Evolutionary conservation across 1,140 invertebrate genomes (phyloP).

Genomic region (Idris sp.): DNA sequence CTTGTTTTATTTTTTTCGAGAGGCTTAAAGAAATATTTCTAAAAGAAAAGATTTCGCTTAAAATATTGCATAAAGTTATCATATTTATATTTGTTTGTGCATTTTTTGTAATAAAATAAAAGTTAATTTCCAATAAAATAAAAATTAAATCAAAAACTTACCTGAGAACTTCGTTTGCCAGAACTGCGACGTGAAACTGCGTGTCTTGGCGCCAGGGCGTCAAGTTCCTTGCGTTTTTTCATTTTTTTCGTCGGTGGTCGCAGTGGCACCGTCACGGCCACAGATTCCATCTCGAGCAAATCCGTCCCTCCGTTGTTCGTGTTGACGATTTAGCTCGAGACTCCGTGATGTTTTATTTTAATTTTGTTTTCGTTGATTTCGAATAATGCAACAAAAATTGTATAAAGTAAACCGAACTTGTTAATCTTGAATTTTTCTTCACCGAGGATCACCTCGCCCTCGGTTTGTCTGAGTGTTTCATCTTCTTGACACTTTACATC

Average conservation of each 20-base stretch:
- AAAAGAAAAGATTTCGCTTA: too few species aligned
- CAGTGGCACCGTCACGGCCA: conserved; percentile 76
- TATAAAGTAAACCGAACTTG: background rate
- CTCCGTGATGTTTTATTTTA: conserved; percentile 9
- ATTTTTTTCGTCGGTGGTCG: conserved; percentile 79
- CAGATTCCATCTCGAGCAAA: conserved; percentile 75
- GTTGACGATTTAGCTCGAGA: conserved; percentile 13
- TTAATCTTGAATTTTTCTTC: conserved; percentile 12
- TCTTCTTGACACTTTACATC: conserved; percentile 53
- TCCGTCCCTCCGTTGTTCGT: conserved; percentile 64
- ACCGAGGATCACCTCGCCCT: conserved; percentile 39
- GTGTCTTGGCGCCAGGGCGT: conserved; percentile 76
- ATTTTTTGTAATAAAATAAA: too few species aligned
- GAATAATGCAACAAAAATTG: conserved; percentile 4
- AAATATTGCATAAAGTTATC: too few species aligned
- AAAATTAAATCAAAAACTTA: conserved; percentile 57
- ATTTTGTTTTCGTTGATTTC: conserved; percentile 8
- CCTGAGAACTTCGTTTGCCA: conserved; percentile 76
- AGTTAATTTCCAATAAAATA: too few species aligned
- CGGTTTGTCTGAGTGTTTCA: conserved; percentile 20
- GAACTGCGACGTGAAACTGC: conserved; percentile 71
- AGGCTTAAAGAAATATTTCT: too few species aligned
- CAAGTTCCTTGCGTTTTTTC: conserved; percentile 80
- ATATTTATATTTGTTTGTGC: too few species aligned
- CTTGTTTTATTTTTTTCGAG: too few species aligned